phyloP scores from a whole-genome alignment of 2,888 invertebrate species.

The Halocaridina rubra region DNA sequence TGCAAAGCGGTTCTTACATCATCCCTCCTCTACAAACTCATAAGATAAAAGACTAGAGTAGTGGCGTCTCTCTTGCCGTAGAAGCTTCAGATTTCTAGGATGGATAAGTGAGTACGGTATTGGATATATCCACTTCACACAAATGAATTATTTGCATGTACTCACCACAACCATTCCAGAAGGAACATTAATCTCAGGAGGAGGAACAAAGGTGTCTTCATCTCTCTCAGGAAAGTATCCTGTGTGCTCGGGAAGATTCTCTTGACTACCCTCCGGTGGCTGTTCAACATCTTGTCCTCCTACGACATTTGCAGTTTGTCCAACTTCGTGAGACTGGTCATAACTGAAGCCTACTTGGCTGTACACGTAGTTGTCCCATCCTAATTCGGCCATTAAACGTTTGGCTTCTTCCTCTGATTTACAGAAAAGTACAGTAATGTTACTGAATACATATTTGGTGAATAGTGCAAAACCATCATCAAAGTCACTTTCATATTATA shows the following conservation, averaged over 20 bases:
- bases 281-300: too few species aligned
- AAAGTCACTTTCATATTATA: not conserved
- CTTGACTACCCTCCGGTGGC: not conserved
- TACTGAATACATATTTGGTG: not conserved
- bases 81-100: too few species aligned
- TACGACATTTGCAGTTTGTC: not conserved
- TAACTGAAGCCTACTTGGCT: conserved; percentile 70
- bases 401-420: conserved; percentile 90
- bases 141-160: too few species aligned
- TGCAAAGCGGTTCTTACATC: too few species aligned
- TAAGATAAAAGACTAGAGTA: too few species aligned
- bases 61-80: too few species aligned
- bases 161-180: conserved; percentile 73
- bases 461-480: not conserved
- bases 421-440: too few species aligned
- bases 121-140: too few species aligned
- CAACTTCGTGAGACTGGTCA: conserved; percentile 63
- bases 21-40: too few species aligned
- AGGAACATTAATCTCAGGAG: conserved; percentile 81
- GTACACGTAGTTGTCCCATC: conserved; percentile 67
- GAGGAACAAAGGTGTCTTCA: conserved; percentile 79
- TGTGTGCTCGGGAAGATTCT: conserved; percentile 67
- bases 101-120: too few species aligned
- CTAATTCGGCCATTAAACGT: conserved; percentile 76
- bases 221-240: conserved; percentile 68